These are phyloP conservation scores for Salpingus planirostris DNA, from an alignment of 2,888 invertebrate species.

Conservation along the genomic window DNA sequence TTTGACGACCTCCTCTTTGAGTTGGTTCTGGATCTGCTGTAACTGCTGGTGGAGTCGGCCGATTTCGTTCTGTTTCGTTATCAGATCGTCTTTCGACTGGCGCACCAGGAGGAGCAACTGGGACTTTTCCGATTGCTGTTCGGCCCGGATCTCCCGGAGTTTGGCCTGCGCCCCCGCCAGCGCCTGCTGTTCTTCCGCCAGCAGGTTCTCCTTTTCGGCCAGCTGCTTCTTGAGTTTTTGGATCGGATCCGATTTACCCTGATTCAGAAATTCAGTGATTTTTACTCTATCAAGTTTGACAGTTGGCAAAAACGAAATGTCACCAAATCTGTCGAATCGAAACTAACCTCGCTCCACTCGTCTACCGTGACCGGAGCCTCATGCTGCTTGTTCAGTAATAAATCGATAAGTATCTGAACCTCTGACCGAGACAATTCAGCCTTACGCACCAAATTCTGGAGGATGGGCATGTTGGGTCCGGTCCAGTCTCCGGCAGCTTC, in stretches of 20 bases:
- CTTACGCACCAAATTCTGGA: constrained; percentile 58
- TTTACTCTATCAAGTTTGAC: too few species aligned
- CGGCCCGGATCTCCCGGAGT: constrained; percentile 66
- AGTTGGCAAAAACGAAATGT: too few species aligned
- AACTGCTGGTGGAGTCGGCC: constrained; percentile 39
- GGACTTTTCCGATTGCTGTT: constrained; percentile 58
- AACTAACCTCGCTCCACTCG: constrained; percentile 71
- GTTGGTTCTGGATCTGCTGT: constrained; percentile 53
- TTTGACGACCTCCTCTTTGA: constrained; percentile 47
- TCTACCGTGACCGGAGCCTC: constrained; percentile 63
- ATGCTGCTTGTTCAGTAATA: constrained; percentile 81
- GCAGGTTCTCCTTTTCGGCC: constrained; percentile 73
- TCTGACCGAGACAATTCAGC: constrained; percentile 78
- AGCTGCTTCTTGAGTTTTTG: constrained; percentile 81
- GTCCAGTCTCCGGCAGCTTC: constrained; percentile 55
- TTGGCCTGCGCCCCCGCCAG: constrained; percentile 68
- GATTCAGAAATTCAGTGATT: too few species aligned
- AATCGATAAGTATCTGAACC: constrained; percentile 82
- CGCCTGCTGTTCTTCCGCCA: constrained; percentile 66
- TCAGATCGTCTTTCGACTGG: constrained; percentile 48
- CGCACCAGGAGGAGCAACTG: constrained; percentile 48
- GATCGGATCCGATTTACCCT: constrained; percentile 76
- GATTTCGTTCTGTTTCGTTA: constrained; percentile 49
- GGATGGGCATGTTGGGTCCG: constrained; percentile 59
- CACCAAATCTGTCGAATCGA: neutral